Conservation (phyloP, 2,888 invertebrate species). For the Brenthis hecate region DNA sequence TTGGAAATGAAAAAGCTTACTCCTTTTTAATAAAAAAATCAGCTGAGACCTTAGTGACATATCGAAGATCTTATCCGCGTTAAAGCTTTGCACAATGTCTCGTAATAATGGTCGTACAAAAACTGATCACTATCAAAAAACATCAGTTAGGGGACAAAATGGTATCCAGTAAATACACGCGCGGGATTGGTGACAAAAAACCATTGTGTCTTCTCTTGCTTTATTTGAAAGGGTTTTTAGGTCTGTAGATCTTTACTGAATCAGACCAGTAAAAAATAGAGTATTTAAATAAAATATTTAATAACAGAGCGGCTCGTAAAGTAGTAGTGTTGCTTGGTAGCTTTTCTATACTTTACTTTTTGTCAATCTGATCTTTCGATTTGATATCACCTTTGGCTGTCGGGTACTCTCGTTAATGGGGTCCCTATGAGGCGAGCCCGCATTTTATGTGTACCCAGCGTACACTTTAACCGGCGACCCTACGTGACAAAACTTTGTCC, state of each 20-base stretch:
- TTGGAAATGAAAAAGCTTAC: slow-evolving; percentile 67
- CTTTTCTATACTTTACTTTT: slow-evolving; percentile 65
- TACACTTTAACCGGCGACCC: slow-evolving; percentile 66
- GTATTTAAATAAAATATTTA: slow-evolving; percentile 77
- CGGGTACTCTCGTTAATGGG: slow-evolving; percentile 79
- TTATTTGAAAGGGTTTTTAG: slow-evolving; percentile 70
- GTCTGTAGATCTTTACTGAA: slow-evolving; percentile 67
- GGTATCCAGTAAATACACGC: slow-evolving; percentile 59
- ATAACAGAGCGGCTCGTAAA: slow-evolving; percentile 77
- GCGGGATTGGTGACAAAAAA: slow-evolving; percentile 64
- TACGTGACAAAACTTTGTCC: slow-evolving; percentile 82
- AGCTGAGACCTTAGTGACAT: slow-evolving; percentile 73
- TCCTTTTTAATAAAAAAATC: slow-evolving; percentile 67
- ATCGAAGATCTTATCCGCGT: slow-evolving; percentile 77
- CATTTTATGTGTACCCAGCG: slow-evolving; percentile 74
- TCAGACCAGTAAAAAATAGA: slow-evolving; percentile 67
- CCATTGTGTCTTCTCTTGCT: slow-evolving; percentile 57
- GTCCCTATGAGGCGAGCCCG: slow-evolving; percentile 78
- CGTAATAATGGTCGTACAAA: slow-evolving; percentile 76
- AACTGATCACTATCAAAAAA: slow-evolving; percentile 79
- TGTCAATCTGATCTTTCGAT: slow-evolving; percentile 77
- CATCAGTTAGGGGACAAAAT: slow-evolving; percentile 73
- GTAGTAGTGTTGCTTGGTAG: slow-evolving; percentile 55
- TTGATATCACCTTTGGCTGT: slow-evolving; percentile 72
- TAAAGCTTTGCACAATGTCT: slow-evolving; percentile 77